These are phyloP conservation scores for Rhabdornis inornatus DNA, from an alignment of 2,113 vertebrate species.

Conservation along the genomic window DNA sequence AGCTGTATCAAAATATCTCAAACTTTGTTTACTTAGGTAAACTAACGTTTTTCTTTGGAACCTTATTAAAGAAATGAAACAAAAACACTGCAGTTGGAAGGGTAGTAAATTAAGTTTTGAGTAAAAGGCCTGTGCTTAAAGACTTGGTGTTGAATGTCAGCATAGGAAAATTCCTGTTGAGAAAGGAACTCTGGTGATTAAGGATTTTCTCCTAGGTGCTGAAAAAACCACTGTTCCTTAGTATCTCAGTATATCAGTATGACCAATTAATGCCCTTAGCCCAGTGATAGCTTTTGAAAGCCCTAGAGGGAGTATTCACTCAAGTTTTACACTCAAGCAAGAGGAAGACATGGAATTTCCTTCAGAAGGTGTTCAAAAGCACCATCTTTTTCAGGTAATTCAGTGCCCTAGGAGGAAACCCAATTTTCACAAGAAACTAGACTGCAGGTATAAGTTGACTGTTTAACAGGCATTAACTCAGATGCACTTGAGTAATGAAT, in stretches of 20 bases:
- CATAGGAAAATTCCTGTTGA: not conserved
- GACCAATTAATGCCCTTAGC: not conserved
- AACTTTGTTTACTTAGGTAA: not conserved
- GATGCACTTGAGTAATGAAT: not conserved
- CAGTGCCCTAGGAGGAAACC: not conserved
- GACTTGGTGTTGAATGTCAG: not conserved
- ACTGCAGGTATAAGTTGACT: not conserved
- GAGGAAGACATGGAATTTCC: not conserved
- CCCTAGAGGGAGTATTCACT: not conserved
- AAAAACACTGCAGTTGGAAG: not conserved
- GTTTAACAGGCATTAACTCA: not conserved
- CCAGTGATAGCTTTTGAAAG: not conserved
- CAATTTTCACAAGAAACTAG: not conserved
- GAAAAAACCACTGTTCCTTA: not conserved
- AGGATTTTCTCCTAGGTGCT: not conserved
- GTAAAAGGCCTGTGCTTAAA: not conserved
- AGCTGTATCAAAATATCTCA: not conserved
- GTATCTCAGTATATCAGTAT: not conserved
- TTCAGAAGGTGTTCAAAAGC: not conserved
- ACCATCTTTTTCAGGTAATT: not conserved
- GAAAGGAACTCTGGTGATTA: not conserved
- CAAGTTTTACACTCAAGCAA: not conserved
- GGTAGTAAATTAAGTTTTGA: not conserved
- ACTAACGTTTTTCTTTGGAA: not conserved
- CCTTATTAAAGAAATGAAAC: not conserved